These are phyloP conservation scores for Varanus komodoensis DNA, from an alignment of 2,113 vertebrate species.

Conservation along the genomic window DNA sequence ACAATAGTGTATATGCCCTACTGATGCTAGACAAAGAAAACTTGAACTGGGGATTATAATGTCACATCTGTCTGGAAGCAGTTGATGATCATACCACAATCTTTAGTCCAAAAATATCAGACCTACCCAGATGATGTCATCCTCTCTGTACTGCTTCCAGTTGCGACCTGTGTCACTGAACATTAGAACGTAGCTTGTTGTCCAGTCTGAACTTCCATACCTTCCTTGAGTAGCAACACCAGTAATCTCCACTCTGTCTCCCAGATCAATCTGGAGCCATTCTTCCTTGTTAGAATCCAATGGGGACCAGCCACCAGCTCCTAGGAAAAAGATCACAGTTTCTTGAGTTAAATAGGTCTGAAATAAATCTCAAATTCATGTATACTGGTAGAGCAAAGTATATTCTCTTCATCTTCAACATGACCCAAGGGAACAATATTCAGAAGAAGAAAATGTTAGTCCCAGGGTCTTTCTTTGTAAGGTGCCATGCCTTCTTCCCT, in stretches of 20 bases:
- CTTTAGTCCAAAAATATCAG: not conserved
- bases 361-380: not conserved
- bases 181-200: constrained; percentile 89
- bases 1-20: not conserved
- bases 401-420: not conserved
- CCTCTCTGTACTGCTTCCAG: constrained; percentile 92
- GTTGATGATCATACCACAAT: not conserved
- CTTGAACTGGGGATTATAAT: rapidly evolving
- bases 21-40: not conserved
- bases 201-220: constrained; percentile 93
- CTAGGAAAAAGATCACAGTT: constrained; percentile 69
- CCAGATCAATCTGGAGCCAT: constrained; percentile 97
- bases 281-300: constrained; percentile 85
- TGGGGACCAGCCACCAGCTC: constrained; percentile 95
- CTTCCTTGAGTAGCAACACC: constrained; percentile 92
- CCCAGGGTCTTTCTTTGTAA: not conserved
- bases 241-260: constrained; percentile 91
- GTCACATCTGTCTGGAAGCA: not conserved
- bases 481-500: not conserved
- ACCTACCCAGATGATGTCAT: constrained; percentile 84
- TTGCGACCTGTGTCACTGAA: constrained; percentile 92
- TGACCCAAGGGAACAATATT: not conserved
- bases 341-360: not conserved
- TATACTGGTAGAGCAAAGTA: not conserved
- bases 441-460: not conserved